phyloP scores from a whole-genome alignment of 2,888 invertebrate species.

The Drosophila lacicola region DNA sequence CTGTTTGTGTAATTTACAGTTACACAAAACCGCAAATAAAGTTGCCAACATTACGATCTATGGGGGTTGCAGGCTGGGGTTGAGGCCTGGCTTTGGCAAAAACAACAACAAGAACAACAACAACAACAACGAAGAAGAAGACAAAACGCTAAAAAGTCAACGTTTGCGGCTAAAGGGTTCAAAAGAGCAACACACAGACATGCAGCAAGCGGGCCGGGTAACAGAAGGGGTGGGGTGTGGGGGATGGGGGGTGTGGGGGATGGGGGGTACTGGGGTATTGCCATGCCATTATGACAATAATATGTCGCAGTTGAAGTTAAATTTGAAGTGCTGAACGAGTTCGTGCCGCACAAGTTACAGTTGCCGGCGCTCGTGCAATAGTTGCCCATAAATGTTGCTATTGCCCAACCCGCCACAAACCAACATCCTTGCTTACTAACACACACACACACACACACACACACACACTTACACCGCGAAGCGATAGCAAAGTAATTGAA shows the following conservation, averaged over 20 bases:
- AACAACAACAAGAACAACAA: constrained; percentile 15
- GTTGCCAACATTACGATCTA: constrained; percentile 71
- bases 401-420: constrained; percentile 1
- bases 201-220: constrained; percentile 28
- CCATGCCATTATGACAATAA: constrained; percentile 74
- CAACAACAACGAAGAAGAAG: constrained; percentile 40
- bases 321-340: constrained; percentile 47
- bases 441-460: not conserved
- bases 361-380: constrained; percentile 35
- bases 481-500: constrained; percentile 75
- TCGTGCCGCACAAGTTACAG: constrained; percentile 54
- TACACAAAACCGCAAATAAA: constrained; percentile 78
- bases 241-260: not conserved
- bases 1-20: constrained; percentile 78
- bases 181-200: constrained; percentile 31
- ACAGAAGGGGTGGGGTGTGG: constrained; percentile 3
- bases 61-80: not conserved
- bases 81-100: not conserved
- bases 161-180: constrained; percentile 53
- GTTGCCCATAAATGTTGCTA: constrained; percentile 40
- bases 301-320: constrained; percentile 71
- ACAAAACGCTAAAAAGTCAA: constrained; percentile 78
- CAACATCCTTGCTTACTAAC: not conserved
- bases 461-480: constrained; percentile 5
- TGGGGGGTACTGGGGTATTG: not conserved